Conservation (phyloP, 1,140 invertebrate genomes). For the Magallana ariakensis region DNA sequence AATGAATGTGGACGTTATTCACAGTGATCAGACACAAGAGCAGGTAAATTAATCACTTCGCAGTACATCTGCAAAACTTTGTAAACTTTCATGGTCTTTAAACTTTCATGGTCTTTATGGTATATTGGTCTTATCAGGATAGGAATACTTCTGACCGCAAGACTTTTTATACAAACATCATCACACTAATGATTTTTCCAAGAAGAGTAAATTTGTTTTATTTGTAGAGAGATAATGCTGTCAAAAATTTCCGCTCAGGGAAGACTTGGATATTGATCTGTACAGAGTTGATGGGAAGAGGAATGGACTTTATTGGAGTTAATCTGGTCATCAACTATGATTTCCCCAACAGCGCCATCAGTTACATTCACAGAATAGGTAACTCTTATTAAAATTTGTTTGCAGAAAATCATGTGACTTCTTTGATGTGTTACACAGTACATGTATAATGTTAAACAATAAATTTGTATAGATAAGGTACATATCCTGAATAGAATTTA, state of each 20-base stretch:
- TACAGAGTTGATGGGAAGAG: conserved; percentile 97
- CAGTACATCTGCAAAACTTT: neutral
- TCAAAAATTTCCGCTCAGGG: conserved; percentile 92
- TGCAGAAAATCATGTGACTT: too few species aligned
- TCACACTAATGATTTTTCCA: neutral
- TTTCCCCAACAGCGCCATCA: conserved; percentile 93
- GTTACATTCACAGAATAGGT: conserved; percentile 96
- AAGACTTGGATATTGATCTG: conserved; percentile 98
- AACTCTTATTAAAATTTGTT: conserved; percentile 47
- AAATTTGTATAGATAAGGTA: too few species aligned
- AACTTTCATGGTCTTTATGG: too few species aligned
- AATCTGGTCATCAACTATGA: conserved; percentile 99
- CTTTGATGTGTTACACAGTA: too few species aligned
- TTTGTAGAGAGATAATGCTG: conserved; percentile 89
- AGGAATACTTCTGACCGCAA: too few species aligned
- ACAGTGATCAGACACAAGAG: conserved; percentile 92
- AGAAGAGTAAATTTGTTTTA: neutral
- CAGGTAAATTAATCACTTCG: conserved; percentile 82
- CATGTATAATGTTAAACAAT: too few species aligned
- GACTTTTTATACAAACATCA: neutral
- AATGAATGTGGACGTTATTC: conserved; percentile 95
- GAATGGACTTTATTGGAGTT: conserved; percentile 98
- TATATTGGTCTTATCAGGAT: too few species aligned
- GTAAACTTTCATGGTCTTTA: too few species aligned
- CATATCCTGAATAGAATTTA: too few species aligned